Evolutionary conservation across 2,888 invertebrate species (phyloP), one percentile per base, ranked within the genome.

Genomic region (Dichetophora obliterata): DNA sequence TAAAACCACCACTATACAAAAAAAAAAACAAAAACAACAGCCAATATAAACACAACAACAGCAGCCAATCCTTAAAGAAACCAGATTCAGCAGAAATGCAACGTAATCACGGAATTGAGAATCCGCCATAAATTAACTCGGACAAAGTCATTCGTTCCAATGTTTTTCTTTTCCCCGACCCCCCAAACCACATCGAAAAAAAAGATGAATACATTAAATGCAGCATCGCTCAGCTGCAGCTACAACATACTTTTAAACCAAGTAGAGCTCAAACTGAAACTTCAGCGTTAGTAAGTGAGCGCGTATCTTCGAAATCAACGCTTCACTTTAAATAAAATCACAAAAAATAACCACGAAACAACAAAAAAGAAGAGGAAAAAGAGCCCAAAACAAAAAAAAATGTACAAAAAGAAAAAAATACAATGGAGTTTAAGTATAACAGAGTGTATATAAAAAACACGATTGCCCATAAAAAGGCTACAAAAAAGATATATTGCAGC

Each of bases 401-500:
- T n/a, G n/a, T n/a, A 34, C 48, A 72, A 77, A 79, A 80, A 81
- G 75, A 82, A 81, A 80, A 82, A 79, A 24, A 48, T 69, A 66
- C 50, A 77, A 75, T 74, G 63, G 68, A 37, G 63, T 61, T 71
- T 66, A 84, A 84, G 85, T 82, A 80, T 80, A 82, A 43, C 43
- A 43, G 82, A 75, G 78, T 70, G 50, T 72, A 66, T 79, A 83
- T 83, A 84, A 83, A 83, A 83, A 83, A 82, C 83, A 77, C 80
- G 78, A 83, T 84, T 80, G 83, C 78, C 85, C 82, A 86, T 87
- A 85, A 86, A 83, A 83, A 83, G 84, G 83, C 86, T 82, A 86
- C 87, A 87, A 86, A 87, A 85, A 85, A 86, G 86, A 87, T 85
- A 85, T 84, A 86, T 87, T 86, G 87, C 87, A 81, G 83, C 81